Base-by-base conservation (phyloP, 2,113 vertebrate species). In the Bujurquina vittata region DNA sequence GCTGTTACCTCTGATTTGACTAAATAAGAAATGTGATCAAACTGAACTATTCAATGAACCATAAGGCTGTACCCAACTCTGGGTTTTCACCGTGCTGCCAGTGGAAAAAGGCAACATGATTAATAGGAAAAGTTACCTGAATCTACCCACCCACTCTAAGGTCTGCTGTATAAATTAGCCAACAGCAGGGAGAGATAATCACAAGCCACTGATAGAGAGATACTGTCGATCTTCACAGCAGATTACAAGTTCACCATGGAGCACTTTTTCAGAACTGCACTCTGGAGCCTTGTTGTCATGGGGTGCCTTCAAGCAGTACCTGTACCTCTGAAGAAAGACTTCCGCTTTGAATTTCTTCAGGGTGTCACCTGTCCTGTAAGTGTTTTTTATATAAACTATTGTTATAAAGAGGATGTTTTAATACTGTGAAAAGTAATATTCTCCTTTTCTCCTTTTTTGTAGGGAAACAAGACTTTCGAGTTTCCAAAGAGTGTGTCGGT, bases 71-170 rank as follows among this genome's bases (percentile, higher is more conserved):
- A 26, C 26, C 55, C 10, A 10, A 11, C 22, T 61, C 35, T 49
- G 85, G 88, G 87, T 52, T 89, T 91, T 92, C 40, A 84, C 77
- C 87, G 73, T 33, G 61, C 7, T 23, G 62, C 18, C 61, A 4
- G 67, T 54, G 76, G 67, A 77, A 72, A 91, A 79, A 8, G 31
- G 11, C 11, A 10, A 0, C 3, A 83, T 93, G 90, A 92, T 83
- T 57, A 89, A 89, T 77, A 81, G 91, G 88, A 88, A 90, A 82
- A 80, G 23, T 72, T n/a, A 80, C 65, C 67, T 80, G 75, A 18
- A 7, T 14, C 56, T 1, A 7, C 91, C 89, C 84, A 90, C 87
- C 63, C 83, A 49, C 2, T 59, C 57, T 5, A 7, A 7, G 10
- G 18, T 22, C 29, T 23, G 7, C 17, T 8, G 5, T 1, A 84